phyloP scores from a whole-genome alignment of 2,113 vertebrate genomes.

The Lycocorax pyrrhopterus region DNA sequence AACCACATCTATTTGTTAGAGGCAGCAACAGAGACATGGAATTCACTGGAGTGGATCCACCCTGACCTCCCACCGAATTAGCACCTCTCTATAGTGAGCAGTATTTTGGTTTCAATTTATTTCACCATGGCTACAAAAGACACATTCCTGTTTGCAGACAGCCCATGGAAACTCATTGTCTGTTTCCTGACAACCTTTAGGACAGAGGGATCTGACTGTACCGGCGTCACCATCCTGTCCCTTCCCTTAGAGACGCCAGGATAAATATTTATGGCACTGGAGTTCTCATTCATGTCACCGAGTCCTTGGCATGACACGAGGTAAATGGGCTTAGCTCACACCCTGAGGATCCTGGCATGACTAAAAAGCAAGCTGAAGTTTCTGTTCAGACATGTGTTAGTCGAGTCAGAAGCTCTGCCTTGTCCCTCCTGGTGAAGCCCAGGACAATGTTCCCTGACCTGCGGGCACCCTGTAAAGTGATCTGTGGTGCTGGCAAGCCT shows the following conservation, averaged over 20 bases:
- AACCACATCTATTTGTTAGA: neutral
- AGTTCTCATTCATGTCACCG: neutral
- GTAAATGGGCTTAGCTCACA: neutral
- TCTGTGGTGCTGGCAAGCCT: neutral
- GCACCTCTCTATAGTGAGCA: neutral
- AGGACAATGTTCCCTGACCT: neutral
- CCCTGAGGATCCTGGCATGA: neutral
- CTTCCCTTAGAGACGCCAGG: neutral
- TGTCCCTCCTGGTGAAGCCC: neutral
- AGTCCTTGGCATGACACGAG: neutral
- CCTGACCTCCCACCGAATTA: slow-evolving; percentile 4
- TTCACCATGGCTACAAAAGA: slow-evolving; percentile 46
- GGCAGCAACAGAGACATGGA: neutral
- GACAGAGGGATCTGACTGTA: neutral
- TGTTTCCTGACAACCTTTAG: slow-evolving; percentile 9
- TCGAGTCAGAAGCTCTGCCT: neutral
- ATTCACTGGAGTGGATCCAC: neutral
- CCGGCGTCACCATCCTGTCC: neutral
- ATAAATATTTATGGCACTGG: slow-evolving; percentile 38
- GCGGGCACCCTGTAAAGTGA: neutral
- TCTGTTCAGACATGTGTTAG: neutral
- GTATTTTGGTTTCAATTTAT: slow-evolving; percentile 29
- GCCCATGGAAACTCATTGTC: neutral
- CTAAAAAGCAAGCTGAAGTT: neutral
- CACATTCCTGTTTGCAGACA: neutral